These are phyloP conservation scores for Lymantria dispar DNA, from an alignment of 2,888 invertebrate genomes.

Conservation along the genomic window DNA sequence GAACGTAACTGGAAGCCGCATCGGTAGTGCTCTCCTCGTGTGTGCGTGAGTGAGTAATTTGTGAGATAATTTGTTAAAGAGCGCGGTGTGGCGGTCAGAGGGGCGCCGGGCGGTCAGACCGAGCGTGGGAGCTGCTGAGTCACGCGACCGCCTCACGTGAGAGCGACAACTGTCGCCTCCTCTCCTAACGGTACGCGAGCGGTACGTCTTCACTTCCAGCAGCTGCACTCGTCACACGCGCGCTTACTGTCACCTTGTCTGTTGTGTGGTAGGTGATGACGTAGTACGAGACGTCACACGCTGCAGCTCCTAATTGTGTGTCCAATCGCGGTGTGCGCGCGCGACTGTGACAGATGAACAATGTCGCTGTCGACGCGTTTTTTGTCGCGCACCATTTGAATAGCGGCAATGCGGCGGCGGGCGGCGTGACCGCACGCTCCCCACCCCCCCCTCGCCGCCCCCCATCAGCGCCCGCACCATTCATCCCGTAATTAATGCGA, in stretches of 20 bases:
- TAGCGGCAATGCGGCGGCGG: constrained; percentile 29
- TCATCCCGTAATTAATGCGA: constrained; percentile 74
- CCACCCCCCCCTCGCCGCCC: constrained; percentile 22
- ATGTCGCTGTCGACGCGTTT: constrained; percentile 36
- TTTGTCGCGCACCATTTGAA: constrained; percentile 47
- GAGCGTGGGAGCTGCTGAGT: constrained; percentile 24
- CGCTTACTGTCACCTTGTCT: too few relatives aligned
- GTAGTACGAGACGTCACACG: too few relatives aligned
- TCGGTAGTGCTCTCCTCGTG: too few relatives aligned
- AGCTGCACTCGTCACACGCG: too few relatives aligned
- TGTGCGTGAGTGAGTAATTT: constrained; percentile 15
- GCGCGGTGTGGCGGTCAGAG: not conserved
- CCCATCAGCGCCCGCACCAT: constrained; percentile 48
- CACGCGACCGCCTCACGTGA: constrained; percentile 9
- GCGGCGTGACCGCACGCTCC: constrained; percentile 67
- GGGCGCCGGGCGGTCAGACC: not conserved
- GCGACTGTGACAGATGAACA: constrained; percentile 47
- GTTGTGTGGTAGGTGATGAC: too few relatives aligned
- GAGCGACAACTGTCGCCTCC: not conserved
- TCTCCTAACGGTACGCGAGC: not conserved
- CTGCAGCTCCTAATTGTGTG: too few relatives aligned
- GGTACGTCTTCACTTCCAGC: too few relatives aligned
- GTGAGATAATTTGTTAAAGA: constrained; percentile 19
- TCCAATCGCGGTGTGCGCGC: constrained; percentile 16
- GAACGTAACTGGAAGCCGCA: too few relatives aligned